Percentiles rank a stretch among this genome's conserved stretches.
Evolutionary conservation across 2,797 vertebrate species (phyloP).

Genomic region (Eulemur albifrons): DNA sequence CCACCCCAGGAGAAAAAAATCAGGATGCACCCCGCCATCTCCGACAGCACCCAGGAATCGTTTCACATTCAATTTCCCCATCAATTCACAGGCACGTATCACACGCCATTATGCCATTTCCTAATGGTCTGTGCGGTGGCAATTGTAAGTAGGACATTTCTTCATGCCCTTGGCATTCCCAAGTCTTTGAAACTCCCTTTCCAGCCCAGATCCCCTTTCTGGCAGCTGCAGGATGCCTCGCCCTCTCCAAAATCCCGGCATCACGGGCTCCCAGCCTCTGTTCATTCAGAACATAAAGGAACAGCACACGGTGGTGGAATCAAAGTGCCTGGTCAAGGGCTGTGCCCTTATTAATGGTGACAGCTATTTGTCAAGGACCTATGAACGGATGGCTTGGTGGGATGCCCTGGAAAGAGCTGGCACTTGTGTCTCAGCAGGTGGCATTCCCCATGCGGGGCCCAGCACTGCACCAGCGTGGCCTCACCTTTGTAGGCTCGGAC

Average conservation of each 20-base stretch:
- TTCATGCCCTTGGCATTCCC: conserved; percentile 38
- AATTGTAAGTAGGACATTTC: conserved; percentile 39
- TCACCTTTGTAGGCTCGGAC: background rate
- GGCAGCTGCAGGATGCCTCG: background rate
- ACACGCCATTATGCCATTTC: conserved; percentile 3
- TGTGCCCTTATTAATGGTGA: accelerated
- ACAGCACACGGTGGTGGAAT: background rate
- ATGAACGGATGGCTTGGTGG: too few species aligned
- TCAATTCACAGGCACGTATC: conserved; percentile 54
- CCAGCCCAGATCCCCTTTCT: background rate
- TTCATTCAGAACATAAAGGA: background rate
- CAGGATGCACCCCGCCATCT: background rate
- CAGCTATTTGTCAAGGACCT: too few species aligned
- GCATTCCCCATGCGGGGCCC: background rate
- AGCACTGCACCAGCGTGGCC: background rate
- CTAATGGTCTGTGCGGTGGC: conserved; percentile 55
- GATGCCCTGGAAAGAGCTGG: background rate
- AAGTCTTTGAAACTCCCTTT: conserved; percentile 1
- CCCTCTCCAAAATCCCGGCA: background rate
- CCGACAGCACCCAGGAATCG: background rate
- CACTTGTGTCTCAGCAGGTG: accelerated
- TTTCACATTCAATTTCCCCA: conserved; percentile 60
- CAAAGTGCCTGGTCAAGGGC: background rate
- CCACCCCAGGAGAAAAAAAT: background rate
- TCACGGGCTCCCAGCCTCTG: accelerated